phyloP scores from a whole-genome alignment of 2,888 invertebrate genomes.

The Drosophila tripunctata region DNA sequence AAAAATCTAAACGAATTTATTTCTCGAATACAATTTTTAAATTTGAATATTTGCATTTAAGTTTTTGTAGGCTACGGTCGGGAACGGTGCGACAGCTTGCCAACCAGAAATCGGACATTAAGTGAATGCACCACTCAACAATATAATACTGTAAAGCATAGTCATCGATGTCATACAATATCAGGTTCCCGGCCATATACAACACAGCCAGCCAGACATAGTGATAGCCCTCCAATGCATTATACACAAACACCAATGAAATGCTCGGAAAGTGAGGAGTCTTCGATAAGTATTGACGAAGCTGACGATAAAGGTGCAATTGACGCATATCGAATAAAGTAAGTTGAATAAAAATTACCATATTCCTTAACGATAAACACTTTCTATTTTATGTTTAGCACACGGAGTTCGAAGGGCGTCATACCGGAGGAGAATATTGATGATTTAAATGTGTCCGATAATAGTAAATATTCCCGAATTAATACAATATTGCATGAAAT shows the following conservation, averaged over 20 bases:
- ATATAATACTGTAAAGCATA: constrained; percentile 81
- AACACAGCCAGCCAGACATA: constrained; percentile 80
- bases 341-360: constrained; percentile 24
- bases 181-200: constrained; percentile 84
- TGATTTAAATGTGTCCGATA: constrained; percentile 79
- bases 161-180: constrained; percentile 84
- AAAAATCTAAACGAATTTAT: background rate
- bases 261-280: constrained; percentile 89
- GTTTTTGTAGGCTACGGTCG: constrained; percentile 80
- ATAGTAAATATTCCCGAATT: constrained; percentile 37
- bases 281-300: constrained; percentile 88
- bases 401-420: constrained; percentile 81
- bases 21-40: background rate
- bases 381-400: constrained; percentile 42
- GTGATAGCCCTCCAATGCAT: constrained; percentile 84
- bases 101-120: constrained; percentile 87
- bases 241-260: constrained; percentile 86
- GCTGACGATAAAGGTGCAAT: constrained; percentile 86
- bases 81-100: constrained; percentile 93
- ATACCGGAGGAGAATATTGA: constrained; percentile 88
- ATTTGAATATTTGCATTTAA: background rate
- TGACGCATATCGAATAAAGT: constrained; percentile 79
- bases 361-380: background rate
- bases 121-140: constrained; percentile 86
- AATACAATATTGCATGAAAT: constrained; percentile 42